These are phyloP conservation scores for Danaus chrysippus DNA, from an alignment of 2,888 invertebrate genomes.

Conservation along the genomic window DNA sequence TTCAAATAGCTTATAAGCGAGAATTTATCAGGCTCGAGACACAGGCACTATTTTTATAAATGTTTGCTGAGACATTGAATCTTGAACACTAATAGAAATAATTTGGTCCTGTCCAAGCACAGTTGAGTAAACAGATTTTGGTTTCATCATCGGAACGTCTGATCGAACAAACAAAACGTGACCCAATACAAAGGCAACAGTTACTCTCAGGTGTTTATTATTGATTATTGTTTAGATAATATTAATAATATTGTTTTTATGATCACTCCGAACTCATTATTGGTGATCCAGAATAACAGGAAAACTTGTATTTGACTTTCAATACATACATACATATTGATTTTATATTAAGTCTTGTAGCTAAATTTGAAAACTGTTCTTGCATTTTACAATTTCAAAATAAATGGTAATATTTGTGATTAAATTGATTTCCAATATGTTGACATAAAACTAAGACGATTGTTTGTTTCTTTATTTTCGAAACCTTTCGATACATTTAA, in stretches of 20 bases:
- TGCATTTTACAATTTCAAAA: too few relatives aligned
- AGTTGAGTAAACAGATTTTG: slow-evolving; percentile 18
- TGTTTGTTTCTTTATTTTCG: too few relatives aligned
- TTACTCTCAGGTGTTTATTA: slow-evolving; percentile 10
- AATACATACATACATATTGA: too few relatives aligned
- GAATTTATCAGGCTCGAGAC: background rate
- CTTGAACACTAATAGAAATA: slow-evolving; percentile 14
- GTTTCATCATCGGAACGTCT: slow-evolving; percentile 15
- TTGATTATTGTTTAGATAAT: background rate
- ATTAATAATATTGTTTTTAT: background rate
- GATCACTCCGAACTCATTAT: too few relatives aligned
- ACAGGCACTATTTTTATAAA: background rate
- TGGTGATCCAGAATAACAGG: too few relatives aligned
- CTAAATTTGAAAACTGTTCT: too few relatives aligned
- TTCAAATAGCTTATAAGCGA: background rate
- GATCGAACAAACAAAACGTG: slow-evolving; percentile 20
- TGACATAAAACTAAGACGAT: too few relatives aligned
- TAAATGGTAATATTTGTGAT: too few relatives aligned
- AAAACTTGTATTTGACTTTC: too few relatives aligned
- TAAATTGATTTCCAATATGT: too few relatives aligned
- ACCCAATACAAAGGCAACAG: slow-evolving; percentile 14
- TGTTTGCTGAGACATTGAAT: slow-evolving; percentile 10
- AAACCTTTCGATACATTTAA: too few relatives aligned
- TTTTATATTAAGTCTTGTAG: too few relatives aligned
- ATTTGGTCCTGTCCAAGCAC: slow-evolving; percentile 16